Conservation (phyloP, 2,113 vertebrate species). For the Morphnarchus princeps region DNA sequence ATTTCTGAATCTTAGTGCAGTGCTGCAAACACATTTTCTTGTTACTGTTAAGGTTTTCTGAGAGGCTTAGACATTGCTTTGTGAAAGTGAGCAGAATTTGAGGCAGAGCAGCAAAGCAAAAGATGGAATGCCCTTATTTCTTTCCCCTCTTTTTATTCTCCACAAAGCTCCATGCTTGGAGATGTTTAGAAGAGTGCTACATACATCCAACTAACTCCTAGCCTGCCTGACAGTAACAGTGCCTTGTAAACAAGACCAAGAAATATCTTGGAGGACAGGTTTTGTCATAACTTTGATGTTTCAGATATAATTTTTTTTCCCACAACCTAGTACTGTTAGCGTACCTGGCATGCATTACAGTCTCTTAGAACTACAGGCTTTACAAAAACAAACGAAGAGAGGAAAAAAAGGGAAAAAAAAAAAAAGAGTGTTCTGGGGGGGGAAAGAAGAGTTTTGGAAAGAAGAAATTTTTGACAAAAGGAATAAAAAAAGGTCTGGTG, state of each 20-base stretch:
- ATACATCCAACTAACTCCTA: background rate
- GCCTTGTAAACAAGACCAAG: background rate
- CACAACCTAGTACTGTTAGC: background rate
- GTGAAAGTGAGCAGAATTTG: background rate
- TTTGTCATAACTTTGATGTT: background rate
- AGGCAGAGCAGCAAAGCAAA: background rate
- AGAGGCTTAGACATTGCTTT: background rate
- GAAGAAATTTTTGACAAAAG: background rate
- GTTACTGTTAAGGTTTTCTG: background rate
- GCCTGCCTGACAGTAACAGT: background rate
- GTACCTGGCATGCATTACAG: background rate
- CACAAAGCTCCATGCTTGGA: background rate
- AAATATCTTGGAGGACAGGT: background rate
- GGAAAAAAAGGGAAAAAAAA: background rate
- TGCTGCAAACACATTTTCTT: background rate
- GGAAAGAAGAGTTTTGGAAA: background rate
- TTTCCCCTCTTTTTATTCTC: background rate
- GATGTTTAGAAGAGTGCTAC: background rate
- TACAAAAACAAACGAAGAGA: background rate
- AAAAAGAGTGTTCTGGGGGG: fast-evolving
- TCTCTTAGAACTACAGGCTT: background rate
- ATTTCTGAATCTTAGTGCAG: background rate
- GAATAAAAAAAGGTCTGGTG: background rate
- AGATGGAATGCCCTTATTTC: background rate
- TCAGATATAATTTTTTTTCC: background rate